Evolutionary conservation across 2,888 invertebrate genomes (phyloP).

Genomic region (Ypsolopha scabrella): DNA sequence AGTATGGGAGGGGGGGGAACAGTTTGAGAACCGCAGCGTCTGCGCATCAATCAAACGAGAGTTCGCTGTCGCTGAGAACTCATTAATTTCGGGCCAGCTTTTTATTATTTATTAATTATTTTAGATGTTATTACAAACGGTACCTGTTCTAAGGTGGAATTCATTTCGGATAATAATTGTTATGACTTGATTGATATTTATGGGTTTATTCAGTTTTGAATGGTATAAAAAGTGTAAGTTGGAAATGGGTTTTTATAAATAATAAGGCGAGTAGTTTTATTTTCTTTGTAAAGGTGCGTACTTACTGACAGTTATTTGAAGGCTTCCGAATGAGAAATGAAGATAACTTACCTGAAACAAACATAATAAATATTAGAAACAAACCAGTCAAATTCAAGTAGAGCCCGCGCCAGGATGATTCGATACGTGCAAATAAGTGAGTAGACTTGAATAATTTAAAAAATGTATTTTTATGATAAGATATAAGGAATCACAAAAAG

Average conservation of each 20-base stretch:
- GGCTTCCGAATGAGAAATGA: background rate
- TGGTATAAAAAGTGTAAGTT: too few species aligned
- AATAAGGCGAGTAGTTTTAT: too few species aligned
- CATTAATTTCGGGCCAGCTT: background rate
- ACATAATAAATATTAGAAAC: background rate
- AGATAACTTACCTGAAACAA: background rate
- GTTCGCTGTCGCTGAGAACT: background rate
- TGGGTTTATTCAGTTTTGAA: background rate
- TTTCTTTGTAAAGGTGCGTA: background rate
- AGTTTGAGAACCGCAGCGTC: too few species aligned
- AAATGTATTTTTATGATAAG: background rate
- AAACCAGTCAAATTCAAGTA: too few species aligned
- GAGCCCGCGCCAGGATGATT: too few species aligned
- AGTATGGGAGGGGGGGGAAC: too few species aligned
- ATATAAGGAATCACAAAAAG: background rate
- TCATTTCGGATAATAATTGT: background rate
- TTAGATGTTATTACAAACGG: constrained; percentile 1
- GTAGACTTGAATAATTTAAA: too few species aligned
- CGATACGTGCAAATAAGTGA: too few species aligned
- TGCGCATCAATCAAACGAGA: background rate
- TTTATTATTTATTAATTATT: constrained; percentile 1
- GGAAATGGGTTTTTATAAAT: background rate
- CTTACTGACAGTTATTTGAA: background rate
- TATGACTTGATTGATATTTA: background rate
- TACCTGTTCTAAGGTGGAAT: background rate